Percentiles rank a stretch among this genome's conserved stretches.
These are phyloP conservation scores for Nymphicus hollandicus DNA, from an alignment of 2,113 vertebrate genomes.

Conservation along the genomic window DNA sequence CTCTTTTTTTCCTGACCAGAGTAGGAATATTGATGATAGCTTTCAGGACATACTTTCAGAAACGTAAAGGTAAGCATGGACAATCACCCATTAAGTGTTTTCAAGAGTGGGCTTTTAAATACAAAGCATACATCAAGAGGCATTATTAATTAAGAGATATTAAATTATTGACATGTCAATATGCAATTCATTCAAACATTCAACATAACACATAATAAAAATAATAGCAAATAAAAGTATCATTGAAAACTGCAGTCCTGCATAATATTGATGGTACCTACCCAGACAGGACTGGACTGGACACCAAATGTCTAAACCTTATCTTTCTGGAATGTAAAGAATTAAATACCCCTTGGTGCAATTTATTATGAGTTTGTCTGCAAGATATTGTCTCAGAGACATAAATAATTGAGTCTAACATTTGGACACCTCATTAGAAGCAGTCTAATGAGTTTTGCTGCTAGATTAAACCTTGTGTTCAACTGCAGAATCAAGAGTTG, in stretches of 20 bases:
- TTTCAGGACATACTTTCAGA: neutral
- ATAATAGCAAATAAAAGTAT: neutral
- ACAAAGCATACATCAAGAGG: neutral
- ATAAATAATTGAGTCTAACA: neutral
- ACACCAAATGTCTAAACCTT: neutral
- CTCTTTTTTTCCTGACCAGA: neutral
- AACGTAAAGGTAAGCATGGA: neutral
- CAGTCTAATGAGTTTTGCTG: neutral
- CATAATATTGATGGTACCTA: neutral
- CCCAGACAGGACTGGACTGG: neutral
- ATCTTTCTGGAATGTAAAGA: neutral
- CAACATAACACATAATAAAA: neutral
- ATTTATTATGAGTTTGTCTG: neutral
- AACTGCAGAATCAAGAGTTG: neutral
- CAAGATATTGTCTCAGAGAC: neutral
- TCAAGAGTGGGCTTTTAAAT: neutral
- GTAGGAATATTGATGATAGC: neutral
- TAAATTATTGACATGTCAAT: neutral
- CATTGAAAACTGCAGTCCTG: neutral
- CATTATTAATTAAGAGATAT: neutral
- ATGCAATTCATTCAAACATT: neutral
- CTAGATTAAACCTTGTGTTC: neutral
- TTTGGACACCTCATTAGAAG: neutral
- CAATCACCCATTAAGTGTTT: neutral
- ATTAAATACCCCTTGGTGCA: neutral